Percentiles rank a stretch among this genome's conserved stretches.
Conservation (phyloP, 2,888 invertebrate species). For the Heliconius erato region DNA sequence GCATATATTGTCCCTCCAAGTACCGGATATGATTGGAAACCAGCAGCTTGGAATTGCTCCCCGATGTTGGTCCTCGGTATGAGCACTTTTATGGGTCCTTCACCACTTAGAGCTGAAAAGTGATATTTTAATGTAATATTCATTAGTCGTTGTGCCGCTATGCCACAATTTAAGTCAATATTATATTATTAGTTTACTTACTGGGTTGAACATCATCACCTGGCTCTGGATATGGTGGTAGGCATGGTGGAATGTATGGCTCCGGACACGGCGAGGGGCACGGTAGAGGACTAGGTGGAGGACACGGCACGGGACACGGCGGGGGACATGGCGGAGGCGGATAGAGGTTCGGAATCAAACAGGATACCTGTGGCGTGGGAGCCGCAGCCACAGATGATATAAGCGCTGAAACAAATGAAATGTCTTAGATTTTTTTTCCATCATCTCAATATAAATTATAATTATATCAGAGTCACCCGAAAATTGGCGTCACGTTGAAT, state of each 20-base stretch:
- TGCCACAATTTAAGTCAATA: neutral
- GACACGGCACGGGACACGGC: slow-evolving; percentile 54
- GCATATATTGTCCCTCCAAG: slow-evolving; percentile 72
- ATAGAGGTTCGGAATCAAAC: slow-evolving; percentile 48
- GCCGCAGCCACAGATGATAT: slow-evolving; percentile 67
- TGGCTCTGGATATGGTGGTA: slow-evolving; percentile 30
- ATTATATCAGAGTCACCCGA: too few relatives aligned
- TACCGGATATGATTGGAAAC: slow-evolving; percentile 68
- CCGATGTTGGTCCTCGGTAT: slow-evolving; percentile 56
- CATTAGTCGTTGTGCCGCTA: neutral
- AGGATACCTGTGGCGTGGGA: slow-evolving; percentile 64
- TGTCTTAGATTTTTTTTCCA: neutral
- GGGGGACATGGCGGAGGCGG: slow-evolving; percentile 52
- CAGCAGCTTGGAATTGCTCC: slow-evolving; percentile 59
- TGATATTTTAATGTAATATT: slow-evolving; percentile 31
- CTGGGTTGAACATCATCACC: slow-evolving; percentile 31
- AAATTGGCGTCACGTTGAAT: too few relatives aligned
- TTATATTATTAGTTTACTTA: slow-evolving; percentile 32
- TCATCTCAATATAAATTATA: too few relatives aligned
- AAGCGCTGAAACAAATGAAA: slow-evolving; percentile 60
- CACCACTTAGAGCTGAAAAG: slow-evolving; percentile 66
- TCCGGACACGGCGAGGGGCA: slow-evolving; percentile 40
- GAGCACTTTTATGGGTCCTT: slow-evolving; percentile 63
- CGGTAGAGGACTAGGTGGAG: slow-evolving; percentile 42
- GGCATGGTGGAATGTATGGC: too few relatives aligned